Conservation (phyloP, 2,888 invertebrate species). For the Caenorhabditis parvicauda region DNA sequence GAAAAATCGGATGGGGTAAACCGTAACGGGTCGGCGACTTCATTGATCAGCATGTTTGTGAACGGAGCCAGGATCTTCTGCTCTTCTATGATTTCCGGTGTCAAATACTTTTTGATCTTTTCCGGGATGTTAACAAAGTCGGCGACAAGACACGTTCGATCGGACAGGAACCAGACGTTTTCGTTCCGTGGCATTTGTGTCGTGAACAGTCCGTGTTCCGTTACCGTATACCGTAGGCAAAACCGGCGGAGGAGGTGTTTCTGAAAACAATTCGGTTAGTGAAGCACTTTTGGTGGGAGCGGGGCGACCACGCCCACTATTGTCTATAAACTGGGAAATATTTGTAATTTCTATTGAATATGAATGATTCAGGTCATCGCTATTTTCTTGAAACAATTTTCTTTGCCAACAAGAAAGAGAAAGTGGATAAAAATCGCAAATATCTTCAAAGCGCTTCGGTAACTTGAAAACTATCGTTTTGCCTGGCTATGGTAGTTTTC, state of each 20-base stretch:
- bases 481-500: too few relatives aligned
- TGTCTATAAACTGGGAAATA: too few relatives aligned
- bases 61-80: constrained; percentile 28
- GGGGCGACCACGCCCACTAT: too few relatives aligned
- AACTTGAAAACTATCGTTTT: too few relatives aligned
- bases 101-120: constrained; percentile 14
- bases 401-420: too few relatives aligned
- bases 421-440: too few relatives aligned
- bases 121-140: constrained; percentile 23
- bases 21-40: constrained; percentile 29
- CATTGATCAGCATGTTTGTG: constrained; percentile 25
- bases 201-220: constrained; percentile 32
- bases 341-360: too few relatives aligned
- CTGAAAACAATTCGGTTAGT: constrained; percentile 12
- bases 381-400: neutral
- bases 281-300: too few relatives aligned
- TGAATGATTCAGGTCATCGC: neutral
- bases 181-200: constrained; percentile 25
- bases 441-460: too few relatives aligned
- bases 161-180: constrained; percentile 35
- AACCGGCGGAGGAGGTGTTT: constrained; percentile 28
- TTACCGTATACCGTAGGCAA: constrained; percentile 30
- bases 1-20: too few relatives aligned
- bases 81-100: constrained; percentile 16
- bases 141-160: constrained; percentile 22